Conservation (phyloP, 2,888 invertebrate genomes). For the Ptychoptera albimana region DNA sequence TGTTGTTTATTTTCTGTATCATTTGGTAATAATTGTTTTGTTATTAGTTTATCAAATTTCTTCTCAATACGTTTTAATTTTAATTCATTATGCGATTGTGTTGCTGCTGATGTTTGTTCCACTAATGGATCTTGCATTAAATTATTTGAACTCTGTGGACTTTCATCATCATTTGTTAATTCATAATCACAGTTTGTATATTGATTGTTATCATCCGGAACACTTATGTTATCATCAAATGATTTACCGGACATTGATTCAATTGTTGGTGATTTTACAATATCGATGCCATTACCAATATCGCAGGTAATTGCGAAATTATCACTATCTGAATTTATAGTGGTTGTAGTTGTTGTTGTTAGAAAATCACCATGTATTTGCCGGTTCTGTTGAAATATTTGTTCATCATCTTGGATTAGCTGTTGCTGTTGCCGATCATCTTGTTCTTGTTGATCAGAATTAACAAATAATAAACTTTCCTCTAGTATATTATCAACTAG, state of each 20-base stretch:
- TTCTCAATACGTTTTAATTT: slow-evolving; percentile 22
- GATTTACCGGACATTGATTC: slow-evolving; percentile 30
- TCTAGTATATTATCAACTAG: slow-evolving; percentile 28
- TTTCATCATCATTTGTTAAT: not conserved
- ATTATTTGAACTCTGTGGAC: not conserved
- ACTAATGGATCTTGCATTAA: not conserved
- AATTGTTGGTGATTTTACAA: slow-evolving; percentile 28
- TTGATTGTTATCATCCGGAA: slow-evolving; percentile 18
- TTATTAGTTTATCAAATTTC: slow-evolving; percentile 22
- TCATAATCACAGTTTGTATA: not conserved
- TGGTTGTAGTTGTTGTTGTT: slow-evolving; percentile 13
- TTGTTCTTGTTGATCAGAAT: slow-evolving; percentile 14
- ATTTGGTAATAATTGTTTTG: slow-evolving; percentile 6
- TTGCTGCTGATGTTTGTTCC: slow-evolving; percentile 5
- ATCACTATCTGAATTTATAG: slow-evolving; percentile 27
- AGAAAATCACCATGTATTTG: not conserved
- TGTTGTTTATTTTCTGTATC: slow-evolving; percentile 19
- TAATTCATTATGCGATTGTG: slow-evolving; percentile 10
- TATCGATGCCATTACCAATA: slow-evolving; percentile 23
- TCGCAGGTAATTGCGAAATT: slow-evolving; percentile 30
- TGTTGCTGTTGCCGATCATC: slow-evolving; percentile 12
- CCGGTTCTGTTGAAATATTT: slow-evolving; percentile 6
- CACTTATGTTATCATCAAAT: slow-evolving; percentile 29
- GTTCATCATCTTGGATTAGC: slow-evolving; percentile 11
- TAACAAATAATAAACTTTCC: slow-evolving; percentile 26